These are phyloP conservation scores for Amphibalanus amphitrite DNA, from an alignment of 1,140 invertebrate genomes.

Conservation along the genomic window DNA sequence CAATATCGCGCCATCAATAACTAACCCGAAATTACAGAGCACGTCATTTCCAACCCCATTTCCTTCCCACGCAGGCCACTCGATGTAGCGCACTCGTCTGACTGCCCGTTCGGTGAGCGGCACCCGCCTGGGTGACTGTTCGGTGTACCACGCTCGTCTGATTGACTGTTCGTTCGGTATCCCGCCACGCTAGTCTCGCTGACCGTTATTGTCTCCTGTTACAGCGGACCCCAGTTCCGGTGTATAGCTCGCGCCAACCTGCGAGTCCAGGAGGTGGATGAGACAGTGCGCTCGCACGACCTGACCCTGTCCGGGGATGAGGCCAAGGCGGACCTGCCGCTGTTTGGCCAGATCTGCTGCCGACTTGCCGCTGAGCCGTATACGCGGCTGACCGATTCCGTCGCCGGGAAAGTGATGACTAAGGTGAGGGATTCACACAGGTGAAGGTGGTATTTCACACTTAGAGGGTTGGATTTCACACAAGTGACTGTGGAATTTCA, in stretches of 20 bases:
- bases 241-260: background rate
- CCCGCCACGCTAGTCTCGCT: background rate
- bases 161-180: background rate
- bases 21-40: no score
- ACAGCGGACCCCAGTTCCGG: conserved; percentile 2
- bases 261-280: background rate
- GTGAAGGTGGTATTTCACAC: no score
- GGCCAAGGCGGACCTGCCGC: conserved; percentile 35
- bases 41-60: no score
- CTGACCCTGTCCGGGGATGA: conserved; percentile 29
- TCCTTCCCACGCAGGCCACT: no score
- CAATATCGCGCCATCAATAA: no score
- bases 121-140: no score
- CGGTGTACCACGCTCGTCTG: background rate
- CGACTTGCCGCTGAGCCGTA: conserved; percentile 47
- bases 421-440: no score
- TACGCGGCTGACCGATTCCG: conserved; percentile 17
- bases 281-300: background rate
- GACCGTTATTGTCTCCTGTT: background rate
- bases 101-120: no score
- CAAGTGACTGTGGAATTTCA: no score
- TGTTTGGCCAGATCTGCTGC: conserved; percentile 57
- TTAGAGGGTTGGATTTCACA: no score
- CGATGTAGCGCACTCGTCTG: no score
- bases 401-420: no score